A percentile compares a stretch with the other conserved stretches of the same genome.
Conservation (phyloP, 2,888 invertebrate species). For the Nudaria mundana region DNA sequence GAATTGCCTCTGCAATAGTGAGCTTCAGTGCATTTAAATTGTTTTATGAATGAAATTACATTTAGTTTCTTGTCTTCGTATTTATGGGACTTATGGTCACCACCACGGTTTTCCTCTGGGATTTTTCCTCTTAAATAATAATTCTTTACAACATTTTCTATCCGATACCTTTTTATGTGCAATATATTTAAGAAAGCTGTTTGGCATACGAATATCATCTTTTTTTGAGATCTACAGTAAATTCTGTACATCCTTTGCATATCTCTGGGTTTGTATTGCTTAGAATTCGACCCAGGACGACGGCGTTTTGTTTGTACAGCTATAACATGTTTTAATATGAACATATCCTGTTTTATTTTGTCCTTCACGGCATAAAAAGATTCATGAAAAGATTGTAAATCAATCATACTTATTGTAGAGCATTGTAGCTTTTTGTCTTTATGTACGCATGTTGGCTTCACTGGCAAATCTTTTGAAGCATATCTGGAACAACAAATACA, state of each 20-base stretch:
- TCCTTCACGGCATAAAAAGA: constrained; percentile 10
- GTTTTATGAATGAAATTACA: neutral
- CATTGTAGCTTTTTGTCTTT: constrained; percentile 13
- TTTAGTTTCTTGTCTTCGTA: neutral
- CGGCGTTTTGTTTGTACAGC: constrained; percentile 1
- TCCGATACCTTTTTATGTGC: neutral
- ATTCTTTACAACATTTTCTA: neutral
- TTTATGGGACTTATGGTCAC: neutral
- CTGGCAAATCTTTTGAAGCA: neutral
- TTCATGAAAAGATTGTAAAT: constrained; percentile 8
- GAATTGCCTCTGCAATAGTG: neutral
- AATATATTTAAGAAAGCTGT: neutral
- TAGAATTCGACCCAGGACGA: neutral
- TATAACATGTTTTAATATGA: constrained; percentile 13
- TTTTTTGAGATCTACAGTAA: neutral
- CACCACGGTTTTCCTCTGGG: neutral
- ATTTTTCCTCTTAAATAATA: neutral
- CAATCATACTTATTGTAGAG: constrained; percentile 9
- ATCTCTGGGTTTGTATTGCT: neutral
- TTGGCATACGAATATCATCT: constrained; percentile 2
- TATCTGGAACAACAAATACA: too few species aligned
- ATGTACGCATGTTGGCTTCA: constrained; percentile 10
- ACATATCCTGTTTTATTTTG: constrained; percentile 11
- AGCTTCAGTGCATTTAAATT: neutral
- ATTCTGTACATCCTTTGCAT: neutral